Percentiles rank a stretch among this genome's conserved stretches.
phyloP scores from a whole-genome alignment of 2,888 invertebrate genomes.

The Thyatira batis region DNA sequence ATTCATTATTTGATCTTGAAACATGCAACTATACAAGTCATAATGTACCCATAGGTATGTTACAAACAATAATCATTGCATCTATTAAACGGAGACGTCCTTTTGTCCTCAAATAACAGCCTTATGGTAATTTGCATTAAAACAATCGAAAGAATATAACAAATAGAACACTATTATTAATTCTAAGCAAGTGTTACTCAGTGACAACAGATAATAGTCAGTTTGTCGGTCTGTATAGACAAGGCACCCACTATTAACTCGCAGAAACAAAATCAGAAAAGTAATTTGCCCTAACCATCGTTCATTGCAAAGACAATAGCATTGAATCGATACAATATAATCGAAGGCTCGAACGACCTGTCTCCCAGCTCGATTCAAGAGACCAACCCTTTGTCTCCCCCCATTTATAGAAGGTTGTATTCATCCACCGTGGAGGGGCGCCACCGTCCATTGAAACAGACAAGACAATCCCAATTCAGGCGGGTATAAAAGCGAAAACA shows the following conservation, averaged over 20 bases:
- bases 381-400: constrained; percentile 81
- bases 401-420: constrained; percentile 78
- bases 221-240: neutral
- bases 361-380: constrained; percentile 78
- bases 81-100: neutral
- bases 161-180: constrained; percentile 27
- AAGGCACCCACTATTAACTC: constrained; percentile 31
- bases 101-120: neutral
- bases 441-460: constrained; percentile 79
- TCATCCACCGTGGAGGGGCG: constrained; percentile 80
- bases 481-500: constrained; percentile 81
- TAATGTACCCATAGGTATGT: neutral
- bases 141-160: constrained; percentile 13
- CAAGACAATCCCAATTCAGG: constrained; percentile 82
- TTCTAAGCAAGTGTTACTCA: neutral
- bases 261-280: constrained; percentile 67
- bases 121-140: neutral
- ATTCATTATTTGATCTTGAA: too few relatives aligned
- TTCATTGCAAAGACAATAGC: constrained; percentile 73
- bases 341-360: constrained; percentile 78
- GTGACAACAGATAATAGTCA: neutral
- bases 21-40: neutral
- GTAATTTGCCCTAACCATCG: constrained; percentile 81
- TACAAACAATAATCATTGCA: neutral
- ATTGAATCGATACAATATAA: constrained; percentile 81